Percentiles rank a stretch among this genome's conserved stretches.
Conservation (phyloP, 2,113 vertebrate genomes). For the Hydrolagus affinis region DNA sequence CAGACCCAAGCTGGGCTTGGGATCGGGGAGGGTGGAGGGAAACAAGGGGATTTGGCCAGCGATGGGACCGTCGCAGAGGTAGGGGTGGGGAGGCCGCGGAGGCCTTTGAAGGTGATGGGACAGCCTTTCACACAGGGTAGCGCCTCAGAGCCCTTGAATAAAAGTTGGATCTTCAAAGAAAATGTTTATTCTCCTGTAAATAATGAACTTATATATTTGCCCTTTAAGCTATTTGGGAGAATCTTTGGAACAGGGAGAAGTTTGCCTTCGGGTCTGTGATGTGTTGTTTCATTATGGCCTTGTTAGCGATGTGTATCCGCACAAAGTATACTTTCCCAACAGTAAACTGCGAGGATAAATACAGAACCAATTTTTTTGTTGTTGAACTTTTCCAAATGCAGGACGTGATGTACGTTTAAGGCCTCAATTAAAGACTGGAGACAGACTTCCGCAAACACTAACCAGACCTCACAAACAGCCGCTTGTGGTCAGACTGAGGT, state of each 20-base stretch:
- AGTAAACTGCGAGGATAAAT: constrained; percentile 13
- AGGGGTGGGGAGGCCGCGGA: too few species aligned
- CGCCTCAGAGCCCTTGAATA: neutral
- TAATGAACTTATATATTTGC: neutral
- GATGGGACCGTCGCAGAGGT: too few species aligned
- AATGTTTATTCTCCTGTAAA: neutral
- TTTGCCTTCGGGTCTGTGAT: neutral
- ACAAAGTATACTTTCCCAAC: neutral
- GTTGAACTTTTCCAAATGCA: neutral
- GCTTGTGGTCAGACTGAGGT: neutral
- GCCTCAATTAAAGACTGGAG: neutral
- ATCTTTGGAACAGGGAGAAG: neutral
- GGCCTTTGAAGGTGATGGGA: too few species aligned
- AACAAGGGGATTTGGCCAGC: too few species aligned
- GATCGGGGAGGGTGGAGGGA: too few species aligned
- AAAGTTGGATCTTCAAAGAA: neutral
- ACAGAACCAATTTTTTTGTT: too few species aligned
- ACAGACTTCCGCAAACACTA: neutral
- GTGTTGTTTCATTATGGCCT: neutral
- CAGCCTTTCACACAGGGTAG: too few species aligned
- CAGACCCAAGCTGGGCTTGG: too few species aligned
- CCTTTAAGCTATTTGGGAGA: neutral
- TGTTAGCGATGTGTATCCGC: neutral
- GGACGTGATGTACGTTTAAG: neutral
- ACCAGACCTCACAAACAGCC: neutral